Conservation (phyloP, 2,888 invertebrate genomes). For the Philonicus albiceps region DNA sequence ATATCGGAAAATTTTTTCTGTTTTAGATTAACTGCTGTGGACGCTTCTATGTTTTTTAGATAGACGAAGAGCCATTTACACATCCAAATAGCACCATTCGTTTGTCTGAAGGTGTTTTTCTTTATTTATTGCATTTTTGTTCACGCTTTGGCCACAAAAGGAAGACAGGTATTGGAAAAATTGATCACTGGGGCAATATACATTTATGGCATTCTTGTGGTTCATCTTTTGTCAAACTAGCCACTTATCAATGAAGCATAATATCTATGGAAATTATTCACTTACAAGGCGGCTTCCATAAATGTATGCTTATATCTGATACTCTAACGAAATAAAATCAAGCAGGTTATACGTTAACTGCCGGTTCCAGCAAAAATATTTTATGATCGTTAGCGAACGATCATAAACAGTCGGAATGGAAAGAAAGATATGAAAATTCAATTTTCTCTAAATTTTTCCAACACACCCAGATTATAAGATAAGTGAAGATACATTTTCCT, state of each 20-base stretch:
- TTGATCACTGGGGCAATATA: not conserved
- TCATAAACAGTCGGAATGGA: not conserved
- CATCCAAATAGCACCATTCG: constrained; percentile 1
- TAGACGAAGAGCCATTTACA: not conserved
- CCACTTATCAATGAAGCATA: not conserved
- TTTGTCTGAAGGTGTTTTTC: not conserved
- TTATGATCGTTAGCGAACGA: not conserved
- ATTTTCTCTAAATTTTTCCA: not conserved
- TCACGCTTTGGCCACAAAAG: constrained; percentile 4
- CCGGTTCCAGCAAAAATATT: not conserved
- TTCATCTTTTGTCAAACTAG: not conserved
- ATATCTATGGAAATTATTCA: not conserved
- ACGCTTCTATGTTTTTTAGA: not conserved
- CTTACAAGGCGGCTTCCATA: not conserved
- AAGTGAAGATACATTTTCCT: not conserved
- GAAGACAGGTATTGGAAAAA: not conserved
- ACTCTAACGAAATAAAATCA: not conserved
- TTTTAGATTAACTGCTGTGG: not conserved
- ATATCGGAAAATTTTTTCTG: constrained; percentile 1
- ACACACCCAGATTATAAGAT: not conserved
- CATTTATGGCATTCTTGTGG: not conserved
- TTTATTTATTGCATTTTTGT: constrained; percentile 11
- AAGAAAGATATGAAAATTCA: not conserved
- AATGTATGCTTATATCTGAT: not conserved
- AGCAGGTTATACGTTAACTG: not conserved